A percentile compares a stretch with the other conserved stretches of the same genome.
Conservation (phyloP, 2,888 invertebrate genomes). For the Torymus auratus region DNA sequence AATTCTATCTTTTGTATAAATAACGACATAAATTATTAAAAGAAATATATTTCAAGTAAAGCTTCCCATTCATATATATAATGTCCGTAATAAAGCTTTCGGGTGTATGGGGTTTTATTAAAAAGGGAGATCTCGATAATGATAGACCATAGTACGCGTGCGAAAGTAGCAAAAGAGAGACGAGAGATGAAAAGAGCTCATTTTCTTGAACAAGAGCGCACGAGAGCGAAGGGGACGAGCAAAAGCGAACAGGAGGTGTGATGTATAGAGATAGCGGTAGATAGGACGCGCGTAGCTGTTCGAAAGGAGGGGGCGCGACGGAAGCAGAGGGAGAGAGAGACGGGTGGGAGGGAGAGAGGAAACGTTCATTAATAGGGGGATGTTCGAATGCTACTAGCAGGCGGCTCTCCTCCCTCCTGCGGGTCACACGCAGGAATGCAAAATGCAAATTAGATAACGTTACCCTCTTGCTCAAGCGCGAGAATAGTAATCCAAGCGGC, state of each 20-base stretch:
- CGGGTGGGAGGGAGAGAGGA: slow-evolving; percentile 19
- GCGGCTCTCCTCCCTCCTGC: background rate
- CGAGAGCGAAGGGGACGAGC: background rate
- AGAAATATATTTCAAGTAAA: no score
- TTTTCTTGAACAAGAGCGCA: slow-evolving; percentile 21
- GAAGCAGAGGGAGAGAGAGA: slow-evolving; percentile 25
- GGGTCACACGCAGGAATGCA: slow-evolving; percentile 47
- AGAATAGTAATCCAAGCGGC: slow-evolving; percentile 42
- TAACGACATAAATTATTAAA: no score
- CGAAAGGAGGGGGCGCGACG: slow-evolving; percentile 3
- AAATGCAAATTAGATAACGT: slow-evolving; percentile 57
- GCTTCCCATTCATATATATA: no score
- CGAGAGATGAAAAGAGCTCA: slow-evolving; percentile 27
- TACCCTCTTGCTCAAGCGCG: slow-evolving; percentile 37
- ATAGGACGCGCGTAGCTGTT: slow-evolving; percentile 31
- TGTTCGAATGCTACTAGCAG: slow-evolving; percentile 34
- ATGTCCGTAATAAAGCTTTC: no score
- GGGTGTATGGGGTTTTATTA: no score
- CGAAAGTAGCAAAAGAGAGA: background rate
- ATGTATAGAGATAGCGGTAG: slow-evolving; percentile 33
- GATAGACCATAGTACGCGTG: no score
- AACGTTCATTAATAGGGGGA: slow-evolving; percentile 46
- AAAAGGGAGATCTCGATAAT: no score
- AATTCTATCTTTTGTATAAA: no score
- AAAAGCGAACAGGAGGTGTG: slow-evolving; percentile 12